Percentiles rank a stretch among this genome's conserved stretches.
Conservation (phyloP, 2,888 invertebrate species). For the Drosophila melanosoma region DNA sequence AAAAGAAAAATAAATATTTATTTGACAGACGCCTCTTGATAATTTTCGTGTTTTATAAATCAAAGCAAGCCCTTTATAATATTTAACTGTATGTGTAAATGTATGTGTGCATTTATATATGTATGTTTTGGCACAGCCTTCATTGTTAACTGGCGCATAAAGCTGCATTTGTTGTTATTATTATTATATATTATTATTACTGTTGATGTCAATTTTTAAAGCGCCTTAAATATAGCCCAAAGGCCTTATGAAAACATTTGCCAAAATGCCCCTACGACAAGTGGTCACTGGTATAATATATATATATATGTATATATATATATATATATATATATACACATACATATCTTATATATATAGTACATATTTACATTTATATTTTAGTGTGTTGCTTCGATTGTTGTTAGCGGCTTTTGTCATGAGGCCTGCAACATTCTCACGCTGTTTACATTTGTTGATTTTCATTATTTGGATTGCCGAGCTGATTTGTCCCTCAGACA, state of each 20-base stretch:
- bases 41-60: slow-evolving; percentile 33
- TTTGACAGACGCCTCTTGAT: slow-evolving; percentile 15
- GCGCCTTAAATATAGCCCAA: slow-evolving; percentile 59
- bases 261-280: slow-evolving; percentile 64
- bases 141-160: slow-evolving; percentile 59
- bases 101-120: neutral
- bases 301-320: neutral
- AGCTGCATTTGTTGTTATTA: slow-evolving; percentile 32
- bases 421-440: slow-evolving; percentile 73
- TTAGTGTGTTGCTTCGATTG: slow-evolving; percentile 21
- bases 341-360: slow-evolving; percentile 4
- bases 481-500: slow-evolving; percentile 60
- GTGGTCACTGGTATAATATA: slow-evolving; percentile 36
- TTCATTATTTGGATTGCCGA: slow-evolving; percentile 56
- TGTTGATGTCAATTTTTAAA: slow-evolving; percentile 59
- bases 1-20: slow-evolving; percentile 38
- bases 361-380: slow-evolving; percentile 2
- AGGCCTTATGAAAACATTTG: slow-evolving; percentile 72
- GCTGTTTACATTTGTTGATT: slow-evolving; percentile 71
- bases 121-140: slow-evolving; percentile 43
- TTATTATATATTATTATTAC: slow-evolving; percentile 37
- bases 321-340: slow-evolving; percentile 11
- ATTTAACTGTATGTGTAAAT: slow-evolving; percentile 1
- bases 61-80: slow-evolving; percentile 14
- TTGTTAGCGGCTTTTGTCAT: slow-evolving; percentile 61